These are phyloP conservation scores for Sebastes oblongus DNA, from an alignment of 2,797 vertebrate genomes.

Conservation along the genomic window DNA sequence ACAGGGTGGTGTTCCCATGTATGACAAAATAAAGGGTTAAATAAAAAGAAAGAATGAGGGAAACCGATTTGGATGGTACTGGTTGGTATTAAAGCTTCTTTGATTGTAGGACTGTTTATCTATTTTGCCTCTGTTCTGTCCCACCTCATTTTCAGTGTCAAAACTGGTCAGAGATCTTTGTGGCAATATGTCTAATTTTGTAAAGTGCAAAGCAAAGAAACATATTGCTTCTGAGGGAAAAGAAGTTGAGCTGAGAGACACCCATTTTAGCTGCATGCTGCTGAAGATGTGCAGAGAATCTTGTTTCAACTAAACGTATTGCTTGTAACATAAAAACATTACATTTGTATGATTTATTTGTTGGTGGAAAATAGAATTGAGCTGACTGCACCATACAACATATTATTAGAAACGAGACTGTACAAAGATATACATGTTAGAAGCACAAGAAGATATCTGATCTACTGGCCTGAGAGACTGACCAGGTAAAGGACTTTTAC, in stretches of 20 bases:
- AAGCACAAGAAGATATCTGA: background rate
- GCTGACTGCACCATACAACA: background rate
- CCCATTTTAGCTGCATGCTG: background rate
- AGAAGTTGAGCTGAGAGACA: background rate
- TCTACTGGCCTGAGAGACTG: background rate
- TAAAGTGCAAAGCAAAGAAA: background rate
- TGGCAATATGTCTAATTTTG: background rate
- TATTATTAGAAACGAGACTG: background rate
- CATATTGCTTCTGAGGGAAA: background rate
- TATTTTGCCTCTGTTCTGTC: background rate
- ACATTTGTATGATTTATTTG: background rate
- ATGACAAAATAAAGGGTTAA: no score
- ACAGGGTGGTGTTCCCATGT: no score
- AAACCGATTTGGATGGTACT: no score
- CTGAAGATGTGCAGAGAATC: background rate
- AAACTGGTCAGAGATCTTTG: no score
- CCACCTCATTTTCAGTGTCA: background rate
- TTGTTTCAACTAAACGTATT: background rate
- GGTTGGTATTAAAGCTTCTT: no score
- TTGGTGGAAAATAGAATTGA: background rate
- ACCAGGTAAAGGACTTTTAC: conserved; percentile 8
- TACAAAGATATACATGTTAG: background rate
- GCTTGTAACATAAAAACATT: background rate
- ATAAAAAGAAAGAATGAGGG: no score
- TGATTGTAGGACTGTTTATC: background rate